Percentiles rank a stretch among this genome's conserved stretches.
Evolutionary conservation across 2,888 invertebrate species (phyloP).

Genomic region (Eremobia ochroleuca): DNA sequence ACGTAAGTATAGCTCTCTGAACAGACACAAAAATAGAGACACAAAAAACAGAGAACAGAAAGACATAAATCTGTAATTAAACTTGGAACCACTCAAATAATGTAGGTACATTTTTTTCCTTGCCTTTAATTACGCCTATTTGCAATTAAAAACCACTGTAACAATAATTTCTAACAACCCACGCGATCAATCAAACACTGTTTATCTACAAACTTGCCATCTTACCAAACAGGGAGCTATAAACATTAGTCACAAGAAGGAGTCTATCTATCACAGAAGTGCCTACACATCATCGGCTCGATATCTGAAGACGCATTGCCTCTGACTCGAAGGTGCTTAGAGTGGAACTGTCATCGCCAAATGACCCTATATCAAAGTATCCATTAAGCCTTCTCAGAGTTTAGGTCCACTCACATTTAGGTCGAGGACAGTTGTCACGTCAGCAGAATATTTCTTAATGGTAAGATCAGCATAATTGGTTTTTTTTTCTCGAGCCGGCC

Average conservation of each 20-base stretch:
- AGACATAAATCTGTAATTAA: not conserved
- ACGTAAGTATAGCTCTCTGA: not conserved
- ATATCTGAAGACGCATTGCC: slow-evolving; percentile 55
- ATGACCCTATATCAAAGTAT: slow-evolving; percentile 52
- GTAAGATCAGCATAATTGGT: not conserved
- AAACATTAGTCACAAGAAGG: slow-evolving; percentile 54
- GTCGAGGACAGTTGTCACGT: slow-evolving; percentile 3
- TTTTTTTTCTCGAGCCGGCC: not conserved
- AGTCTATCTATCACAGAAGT: slow-evolving; percentile 52
- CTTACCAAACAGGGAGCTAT: slow-evolving; percentile 24
- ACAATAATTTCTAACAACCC: not conserved
- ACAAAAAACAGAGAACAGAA: not conserved
- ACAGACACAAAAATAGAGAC: not conserved
- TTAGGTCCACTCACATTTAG: slow-evolving; percentile 17
- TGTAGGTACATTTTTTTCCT: not conserved
- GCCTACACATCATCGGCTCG: slow-evolving; percentile 56
- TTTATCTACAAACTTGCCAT: slow-evolving; percentile 38
- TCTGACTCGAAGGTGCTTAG: slow-evolving; percentile 28
- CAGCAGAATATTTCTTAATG: not conserved
- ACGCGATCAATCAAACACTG: slow-evolving; percentile 40
- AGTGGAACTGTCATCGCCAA: slow-evolving; percentile 52
- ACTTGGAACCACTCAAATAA: not conserved
- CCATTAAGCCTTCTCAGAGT: slow-evolving; percentile 38
- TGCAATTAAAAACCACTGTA: not conserved
- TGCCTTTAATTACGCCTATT: not conserved